These are phyloP conservation scores for Pyrrhosoma nymphula DNA, from an alignment of 2,888 invertebrate genomes.

Conservation along the genomic window DNA sequence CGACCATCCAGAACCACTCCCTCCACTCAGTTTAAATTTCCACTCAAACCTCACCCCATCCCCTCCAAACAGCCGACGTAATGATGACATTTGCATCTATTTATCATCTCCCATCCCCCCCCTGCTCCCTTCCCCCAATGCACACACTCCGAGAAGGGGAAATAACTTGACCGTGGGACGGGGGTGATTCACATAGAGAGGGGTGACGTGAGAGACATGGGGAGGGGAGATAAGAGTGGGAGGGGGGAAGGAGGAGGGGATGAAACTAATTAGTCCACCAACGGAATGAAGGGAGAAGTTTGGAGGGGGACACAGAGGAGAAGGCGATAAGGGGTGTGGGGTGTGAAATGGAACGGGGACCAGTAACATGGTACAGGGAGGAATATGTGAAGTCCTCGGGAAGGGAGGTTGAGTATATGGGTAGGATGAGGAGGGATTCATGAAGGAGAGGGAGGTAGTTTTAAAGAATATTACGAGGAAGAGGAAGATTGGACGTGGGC, in stretches of 20 bases:
- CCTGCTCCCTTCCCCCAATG: not conserved
- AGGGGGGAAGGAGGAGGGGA: not conserved
- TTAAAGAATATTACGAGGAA: not conserved
- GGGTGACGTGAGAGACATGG: too few relatives aligned
- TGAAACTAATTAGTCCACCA: not conserved
- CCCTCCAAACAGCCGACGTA: not conserved
- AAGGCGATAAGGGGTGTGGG: not conserved
- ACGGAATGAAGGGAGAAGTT: not conserved
- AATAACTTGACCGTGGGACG: too few relatives aligned
- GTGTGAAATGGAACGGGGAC: not conserved
- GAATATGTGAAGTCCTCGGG: not conserved
- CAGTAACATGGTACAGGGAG: not conserved
- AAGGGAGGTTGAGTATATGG: too few relatives aligned
- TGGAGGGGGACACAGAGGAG: not conserved
- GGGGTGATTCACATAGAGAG: too few relatives aligned
- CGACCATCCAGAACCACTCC: not conserved
- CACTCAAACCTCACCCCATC: not conserved
- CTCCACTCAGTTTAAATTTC: not conserved
- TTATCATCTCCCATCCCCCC: not conserved
- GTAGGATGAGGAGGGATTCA: not conserved
- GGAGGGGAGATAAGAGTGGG: too few relatives aligned
- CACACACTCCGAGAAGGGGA: too few relatives aligned
- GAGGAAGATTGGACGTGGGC: not conserved
- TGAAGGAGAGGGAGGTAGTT: not conserved
- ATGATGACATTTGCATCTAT: slow-evolving; percentile 7